Evolutionary conservation across 2,797 vertebrate genomes (phyloP), one percentile per base, ranked within the genome.

Genomic region (Sebastes trivittatus): DNA sequence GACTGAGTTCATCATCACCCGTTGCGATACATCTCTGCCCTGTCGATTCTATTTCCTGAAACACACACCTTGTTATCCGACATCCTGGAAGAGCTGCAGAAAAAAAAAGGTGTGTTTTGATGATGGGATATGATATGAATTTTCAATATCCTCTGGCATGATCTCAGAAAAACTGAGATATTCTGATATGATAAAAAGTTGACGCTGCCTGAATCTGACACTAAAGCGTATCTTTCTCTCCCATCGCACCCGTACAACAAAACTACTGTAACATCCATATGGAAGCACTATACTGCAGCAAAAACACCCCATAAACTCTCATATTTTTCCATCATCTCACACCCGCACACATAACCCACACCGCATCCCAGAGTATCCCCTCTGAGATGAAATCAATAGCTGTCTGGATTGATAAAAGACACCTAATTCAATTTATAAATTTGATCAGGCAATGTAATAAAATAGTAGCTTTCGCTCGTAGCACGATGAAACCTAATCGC

Each of bases 361-460:
- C 66, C 29, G 20, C 59, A 81, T 67, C 62, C 52, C 69, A 1
- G 6, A 27, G 58, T 64, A 72, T 77, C 83, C 72, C 77, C 79
- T 71, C 75, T 64, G 81, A 92, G 79, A 80, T 84, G 80, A 80
- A 93, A 93, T 84, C 78, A 81, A 90, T 82, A 81, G 58, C 91
- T 75, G 78, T 83, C 77, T 69, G 80, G 32, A 75, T 81, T 88
- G 89, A 93, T 88, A 92, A 90, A 87, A 75, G 56, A 88, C 52
- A 29, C 72, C 72, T 89, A 89, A 92, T 89, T 92, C 69, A 88
- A 93, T 94, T 92, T 89, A 62, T 82, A 83, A 89, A 95, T 94
- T 92, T 74, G 78, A 94, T 93, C 91, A 86, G 74, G 77, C 80
- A 58, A 34, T 80, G 86, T 87, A 92, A 91, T 90, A 84, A 90